phyloP scores from a whole-genome alignment of 2,797 vertebrate species.

The Neoniphon sammara region DNA sequence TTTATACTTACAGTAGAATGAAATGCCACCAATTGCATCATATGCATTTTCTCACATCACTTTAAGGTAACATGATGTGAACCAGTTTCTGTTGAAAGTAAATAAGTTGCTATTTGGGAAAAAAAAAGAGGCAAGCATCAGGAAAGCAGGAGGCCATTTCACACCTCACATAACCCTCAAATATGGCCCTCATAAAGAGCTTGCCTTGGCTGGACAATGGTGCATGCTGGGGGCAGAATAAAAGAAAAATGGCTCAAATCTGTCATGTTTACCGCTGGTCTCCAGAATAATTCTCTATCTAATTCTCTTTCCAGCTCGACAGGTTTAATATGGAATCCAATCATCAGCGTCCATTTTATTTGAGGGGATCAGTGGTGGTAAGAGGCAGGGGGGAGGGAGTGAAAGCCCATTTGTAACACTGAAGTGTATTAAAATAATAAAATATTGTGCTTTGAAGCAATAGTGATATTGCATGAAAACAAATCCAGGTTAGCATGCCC shows the following conservation, averaged over 20 bases:
- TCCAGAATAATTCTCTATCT: constrained; percentile 60
- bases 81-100: constrained; percentile 7
- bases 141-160: constrained; percentile 17
- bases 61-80: neutral
- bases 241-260: constrained; percentile 45
- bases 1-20: neutral
- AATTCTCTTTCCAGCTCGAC: constrained; percentile 63
- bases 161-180: constrained; percentile 47
- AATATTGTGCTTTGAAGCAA: constrained; percentile 30
- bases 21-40: neutral
- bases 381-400: constrained; percentile 1
- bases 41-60: neutral
- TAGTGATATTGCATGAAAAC: constrained; percentile 45
- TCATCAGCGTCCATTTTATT: constrained; percentile 65
- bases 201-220: constrained; percentile 1
- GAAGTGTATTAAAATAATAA: constrained; percentile 43
- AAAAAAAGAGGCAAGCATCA: constrained; percentile 16
- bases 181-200: constrained; percentile 42
- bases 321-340: constrained; percentile 68
- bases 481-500: constrained; percentile 45
- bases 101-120: constrained; percentile 24
- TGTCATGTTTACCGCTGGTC: constrained; percentile 63
- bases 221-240: constrained; percentile 17
- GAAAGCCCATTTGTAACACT: constrained; percentile 28
- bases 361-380: constrained; percentile 31